Conservation (phyloP, 2,113 vertebrate genomes). For the Aptenodytes patagonicus region DNA sequence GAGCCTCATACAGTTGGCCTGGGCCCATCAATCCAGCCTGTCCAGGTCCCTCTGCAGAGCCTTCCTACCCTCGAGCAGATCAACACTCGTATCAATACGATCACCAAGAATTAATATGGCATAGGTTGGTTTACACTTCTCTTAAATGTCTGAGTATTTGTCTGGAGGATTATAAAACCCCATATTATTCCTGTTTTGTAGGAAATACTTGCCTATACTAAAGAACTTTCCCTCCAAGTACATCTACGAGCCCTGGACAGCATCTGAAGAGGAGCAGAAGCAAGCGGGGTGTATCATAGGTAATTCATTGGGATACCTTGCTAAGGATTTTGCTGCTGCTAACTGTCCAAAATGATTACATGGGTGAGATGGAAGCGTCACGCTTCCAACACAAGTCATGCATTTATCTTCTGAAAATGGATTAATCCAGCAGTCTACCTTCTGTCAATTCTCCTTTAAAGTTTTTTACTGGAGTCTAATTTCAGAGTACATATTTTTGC, state of each 20-base stretch:
- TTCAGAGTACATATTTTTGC: background rate
- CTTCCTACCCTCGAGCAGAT: no score
- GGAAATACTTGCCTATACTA: conserved; percentile 66
- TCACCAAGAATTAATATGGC: background rate
- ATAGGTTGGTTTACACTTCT: background rate
- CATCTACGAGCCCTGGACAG: conserved; percentile 66
- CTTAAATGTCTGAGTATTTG: background rate
- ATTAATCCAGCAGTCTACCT: background rate
- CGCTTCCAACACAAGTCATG: background rate
- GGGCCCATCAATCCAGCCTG: no score
- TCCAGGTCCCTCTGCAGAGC: no score
- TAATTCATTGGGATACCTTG: background rate
- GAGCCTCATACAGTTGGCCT: no score
- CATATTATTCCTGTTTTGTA: background rate
- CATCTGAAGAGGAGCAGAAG: conserved; percentile 53
- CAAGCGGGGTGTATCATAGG: conserved; percentile 65
- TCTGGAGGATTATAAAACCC: background rate
- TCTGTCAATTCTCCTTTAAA: background rate
- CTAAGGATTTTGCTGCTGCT: background rate
- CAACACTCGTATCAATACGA: background rate
- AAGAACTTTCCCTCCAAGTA: conserved; percentile 67
- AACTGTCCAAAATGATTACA: background rate
- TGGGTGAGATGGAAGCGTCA: background rate
- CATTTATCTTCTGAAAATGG: background rate
- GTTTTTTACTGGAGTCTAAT: background rate